A percentile compares a stretch with the other conserved stretches of the same genome.
Evolutionary conservation across 2,113 vertebrate genomes (phyloP).

Genomic region (Mugil cephalus): DNA sequence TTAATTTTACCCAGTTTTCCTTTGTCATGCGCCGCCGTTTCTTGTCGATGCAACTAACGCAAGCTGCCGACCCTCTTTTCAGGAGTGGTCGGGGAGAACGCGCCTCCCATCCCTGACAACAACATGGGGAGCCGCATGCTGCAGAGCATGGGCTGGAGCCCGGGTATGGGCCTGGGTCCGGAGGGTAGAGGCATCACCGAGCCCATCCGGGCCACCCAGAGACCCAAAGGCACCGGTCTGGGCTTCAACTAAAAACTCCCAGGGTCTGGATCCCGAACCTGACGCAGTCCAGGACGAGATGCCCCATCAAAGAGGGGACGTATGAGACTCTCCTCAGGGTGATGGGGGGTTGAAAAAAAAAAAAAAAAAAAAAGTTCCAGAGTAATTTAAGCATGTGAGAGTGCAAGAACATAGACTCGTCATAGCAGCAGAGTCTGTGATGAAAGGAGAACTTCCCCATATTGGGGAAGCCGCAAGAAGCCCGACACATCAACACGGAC

Average conservation of each 20-base stretch:
- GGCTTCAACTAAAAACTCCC: conserved; percentile 91
- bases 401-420: conserved; percentile 23
- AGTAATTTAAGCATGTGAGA: conserved; percentile 40
- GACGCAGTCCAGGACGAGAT: background rate
- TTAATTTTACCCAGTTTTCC: too few species aligned
- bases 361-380: conserved; percentile 3
- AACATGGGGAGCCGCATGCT: conserved; percentile 97
- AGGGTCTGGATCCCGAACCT: conserved; percentile 18
- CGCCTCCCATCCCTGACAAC: conserved; percentile 90
- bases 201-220: conserved; percentile 91
- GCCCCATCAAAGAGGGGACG: background rate
- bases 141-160: conserved; percentile 97
- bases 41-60: too few species aligned
- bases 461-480: conserved; percentile 73
- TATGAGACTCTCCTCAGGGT: conserved; percentile 47
- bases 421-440: conserved; percentile 26
- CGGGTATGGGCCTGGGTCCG: conserved; percentile 93
- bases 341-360: background rate
- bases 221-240: conserved; percentile 94
- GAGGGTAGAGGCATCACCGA: conserved; percentile 95
- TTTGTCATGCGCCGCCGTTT: too few species aligned
- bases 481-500: conserved; percentile 13
- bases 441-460: conserved; percentile 72
- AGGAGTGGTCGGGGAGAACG: conserved; percentile 92
- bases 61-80: conserved; percentile 63